Conservation (phyloP, 2,888 invertebrate species). For the Agrilus mali region DNA sequence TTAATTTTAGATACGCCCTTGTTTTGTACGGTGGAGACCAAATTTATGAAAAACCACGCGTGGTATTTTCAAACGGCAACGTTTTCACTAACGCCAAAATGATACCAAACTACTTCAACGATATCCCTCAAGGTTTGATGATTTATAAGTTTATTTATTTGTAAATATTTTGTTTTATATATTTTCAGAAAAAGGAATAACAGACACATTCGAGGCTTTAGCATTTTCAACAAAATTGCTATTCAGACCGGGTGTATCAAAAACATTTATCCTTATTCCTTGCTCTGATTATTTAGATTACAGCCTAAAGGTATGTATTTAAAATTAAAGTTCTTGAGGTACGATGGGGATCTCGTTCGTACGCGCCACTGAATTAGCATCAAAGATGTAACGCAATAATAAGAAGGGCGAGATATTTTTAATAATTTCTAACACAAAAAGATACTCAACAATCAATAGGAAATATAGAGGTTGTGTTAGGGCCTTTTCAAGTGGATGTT, state of each 20-base stretch:
- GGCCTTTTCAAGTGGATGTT: too few relatives aligned
- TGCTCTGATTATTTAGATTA: conserved; percentile 61
- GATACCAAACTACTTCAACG: conserved; percentile 46
- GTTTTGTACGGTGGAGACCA: conserved; percentile 63
- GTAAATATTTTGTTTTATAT: conserved; percentile 6
- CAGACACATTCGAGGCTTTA: conserved; percentile 66
- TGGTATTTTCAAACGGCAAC: conserved; percentile 53
- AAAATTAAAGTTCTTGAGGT: too few relatives aligned
- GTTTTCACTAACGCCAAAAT: conserved; percentile 46
- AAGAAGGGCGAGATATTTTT: too few relatives aligned
- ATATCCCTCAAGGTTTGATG: conserved; percentile 49
- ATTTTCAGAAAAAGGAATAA: conserved; percentile 39
- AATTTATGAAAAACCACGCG: conserved; percentile 58
- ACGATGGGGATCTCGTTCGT: too few relatives aligned
- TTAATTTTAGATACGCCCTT: conserved; percentile 55
- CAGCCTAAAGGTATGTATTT: conserved; percentile 49
- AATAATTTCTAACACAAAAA: too few relatives aligned
- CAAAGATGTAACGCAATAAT: too few relatives aligned
- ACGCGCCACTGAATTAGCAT: too few relatives aligned
- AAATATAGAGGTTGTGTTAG: too few relatives aligned
- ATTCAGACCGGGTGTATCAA: conserved; percentile 73
- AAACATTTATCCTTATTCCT: conserved; percentile 68
- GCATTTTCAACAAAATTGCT: conserved; percentile 58
- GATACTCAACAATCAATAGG: too few relatives aligned
- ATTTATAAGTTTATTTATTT: conserved; percentile 4